Conservation (phyloP, 1,140 invertebrate genomes). For the Pseudomyrmex dendroicus region DNA sequence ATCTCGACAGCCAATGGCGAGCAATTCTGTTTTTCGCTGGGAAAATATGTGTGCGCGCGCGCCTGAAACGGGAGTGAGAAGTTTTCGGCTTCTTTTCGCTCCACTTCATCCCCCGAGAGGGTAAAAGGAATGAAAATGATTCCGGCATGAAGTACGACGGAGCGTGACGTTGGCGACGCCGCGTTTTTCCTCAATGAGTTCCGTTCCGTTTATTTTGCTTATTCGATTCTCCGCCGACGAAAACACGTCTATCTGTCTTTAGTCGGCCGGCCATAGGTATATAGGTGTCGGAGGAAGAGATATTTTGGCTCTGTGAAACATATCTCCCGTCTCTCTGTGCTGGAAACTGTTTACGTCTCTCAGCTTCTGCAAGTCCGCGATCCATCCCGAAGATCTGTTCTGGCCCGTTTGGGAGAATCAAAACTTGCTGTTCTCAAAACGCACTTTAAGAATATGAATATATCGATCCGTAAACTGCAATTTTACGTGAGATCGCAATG, state of each 20-base stretch:
- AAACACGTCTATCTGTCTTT: conserved; percentile 59
- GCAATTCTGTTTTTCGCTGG: background rate
- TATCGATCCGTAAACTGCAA: too few species aligned
- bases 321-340: conserved; percentile 14
- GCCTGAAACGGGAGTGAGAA: background rate
- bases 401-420: conserved; percentile 1
- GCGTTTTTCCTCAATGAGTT: conserved; percentile 55
- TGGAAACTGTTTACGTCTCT: conserved; percentile 51
- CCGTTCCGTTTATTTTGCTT: conserved; percentile 64
- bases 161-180: conserved; percentile 51
- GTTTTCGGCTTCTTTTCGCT: background rate
- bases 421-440: background rate
- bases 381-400: conserved; percentile 1
- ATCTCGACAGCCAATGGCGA: background rate
- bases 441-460: too few species aligned
- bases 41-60: background rate
- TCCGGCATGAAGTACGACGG: conserved; percentile 35
- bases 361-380: conserved; percentile 13
- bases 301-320: conserved; percentile 53
- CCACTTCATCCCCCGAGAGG: background rate
- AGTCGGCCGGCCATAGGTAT: conserved; percentile 28
- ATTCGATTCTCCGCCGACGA: conserved; percentile 55
- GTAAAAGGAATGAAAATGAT: conserved; percentile 38
- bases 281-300: conserved; percentile 46
- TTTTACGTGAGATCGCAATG: too few species aligned